phyloP scores from a whole-genome alignment of 2,797 vertebrate genomes.

The Apodemus agrarius region DNA sequence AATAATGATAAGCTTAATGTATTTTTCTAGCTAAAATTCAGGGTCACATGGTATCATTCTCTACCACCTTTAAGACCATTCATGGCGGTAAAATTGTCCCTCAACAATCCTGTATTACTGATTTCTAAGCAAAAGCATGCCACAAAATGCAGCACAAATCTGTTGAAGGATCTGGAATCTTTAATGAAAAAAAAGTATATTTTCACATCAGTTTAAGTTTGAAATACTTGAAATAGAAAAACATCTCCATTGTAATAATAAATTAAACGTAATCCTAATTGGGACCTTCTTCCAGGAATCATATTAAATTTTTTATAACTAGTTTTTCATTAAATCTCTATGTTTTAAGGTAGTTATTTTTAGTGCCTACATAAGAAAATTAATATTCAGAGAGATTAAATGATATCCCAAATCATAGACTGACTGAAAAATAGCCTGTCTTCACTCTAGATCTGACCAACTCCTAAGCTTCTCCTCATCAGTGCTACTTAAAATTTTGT shows the following conservation, averaged over 20 bases:
- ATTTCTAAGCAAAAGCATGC: neutral
- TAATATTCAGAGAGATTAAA: slow-evolving; percentile 27
- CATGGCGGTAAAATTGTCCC: neutral
- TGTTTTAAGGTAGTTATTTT: slow-evolving; percentile 15
- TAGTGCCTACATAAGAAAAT: neutral
- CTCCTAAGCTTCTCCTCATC: neutral
- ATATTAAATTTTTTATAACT: slow-evolving; percentile 18
- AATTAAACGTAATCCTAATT: slow-evolving; percentile 36
- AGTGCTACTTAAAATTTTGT: neutral
- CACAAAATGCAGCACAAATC: neutral
- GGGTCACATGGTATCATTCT: neutral
- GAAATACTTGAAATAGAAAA: slow-evolving; percentile 26
- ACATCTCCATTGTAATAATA: neutral
- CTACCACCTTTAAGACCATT: neutral
- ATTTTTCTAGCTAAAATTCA: slow-evolving; percentile 29
- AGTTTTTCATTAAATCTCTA: slow-evolving; percentile 34
- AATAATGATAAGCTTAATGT: neutral
- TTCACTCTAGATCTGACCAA: neutral
- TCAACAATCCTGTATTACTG: neutral
- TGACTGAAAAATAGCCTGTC: neutral
- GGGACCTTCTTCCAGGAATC: neutral
- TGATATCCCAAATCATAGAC: neutral
- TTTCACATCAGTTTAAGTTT: slow-evolving; percentile 2
- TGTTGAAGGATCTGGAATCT: neutral
- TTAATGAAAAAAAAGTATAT: neutral